Base-by-base conservation (phyloP, 2,888 invertebrate species). In the Torymus auratus region DNA sequence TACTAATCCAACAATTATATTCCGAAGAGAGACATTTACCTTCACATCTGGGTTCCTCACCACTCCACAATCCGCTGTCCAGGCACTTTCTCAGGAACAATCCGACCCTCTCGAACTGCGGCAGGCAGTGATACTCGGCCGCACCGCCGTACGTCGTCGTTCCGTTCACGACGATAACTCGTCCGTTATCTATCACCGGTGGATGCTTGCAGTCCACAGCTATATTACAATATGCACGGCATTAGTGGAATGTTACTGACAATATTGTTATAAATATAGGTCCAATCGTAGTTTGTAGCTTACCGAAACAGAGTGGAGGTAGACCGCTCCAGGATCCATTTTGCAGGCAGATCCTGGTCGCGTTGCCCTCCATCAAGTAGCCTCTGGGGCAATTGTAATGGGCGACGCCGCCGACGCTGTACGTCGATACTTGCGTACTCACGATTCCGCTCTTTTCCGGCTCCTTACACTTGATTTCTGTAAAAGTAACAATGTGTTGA, bases 101-200 rank as follows among this genome's bases (percentile, higher is more conserved):
- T 0, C 97, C 97, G 0, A 95, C 94, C 12, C 96, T 93, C 88
- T 95, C 95, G 91, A 93, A 97, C 86, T 95, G 96, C 2, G 97
- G 97, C 78, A 97, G 91, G 88, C 98, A 98, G 88, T 97, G 97
- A 90, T 97, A 97, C 89, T 97, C 97, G 0, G 96, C 95, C 0
- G 96, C 95, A 74, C 96, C 96, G 52, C 96, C 96, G 89, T 95
- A 98, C 0, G 94, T 92, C 0, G 96, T 96, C 0, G 96, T 95
- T 69, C 95, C 95, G 88, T 98, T 97, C 79, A 96, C 94, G 55
- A 96, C 94, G 85, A 97, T 96, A 17, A 97, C 95, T 78, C 97
- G 94, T 0, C 97, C 97, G 88, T 97, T 97, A 83, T 96, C 96
- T 69, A 97, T 95, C 13, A 93, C 92, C 53, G 94, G 93, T 0